These are phyloP conservation scores for Calephelis nemesis DNA, from an alignment of 1,140 invertebrate species.

Conservation along the genomic window DNA sequence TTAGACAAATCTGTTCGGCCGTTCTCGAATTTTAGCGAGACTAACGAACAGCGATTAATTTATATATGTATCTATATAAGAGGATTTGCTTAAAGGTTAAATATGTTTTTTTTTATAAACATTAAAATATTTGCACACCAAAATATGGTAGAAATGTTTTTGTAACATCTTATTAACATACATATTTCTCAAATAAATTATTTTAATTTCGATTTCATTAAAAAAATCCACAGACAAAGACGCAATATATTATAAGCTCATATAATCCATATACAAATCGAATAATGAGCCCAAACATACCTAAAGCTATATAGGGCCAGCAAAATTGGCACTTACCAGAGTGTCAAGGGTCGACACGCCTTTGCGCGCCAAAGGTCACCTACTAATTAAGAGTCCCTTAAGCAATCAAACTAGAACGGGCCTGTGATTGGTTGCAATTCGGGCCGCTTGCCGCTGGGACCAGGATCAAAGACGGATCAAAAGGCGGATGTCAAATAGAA, in stretches of 20 bases:
- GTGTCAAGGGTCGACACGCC: slow-evolving; percentile 53
- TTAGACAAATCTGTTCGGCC: no score
- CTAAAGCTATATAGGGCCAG: slow-evolving; percentile 12
- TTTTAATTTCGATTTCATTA: not conserved
- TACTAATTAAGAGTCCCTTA: slow-evolving; percentile 62
- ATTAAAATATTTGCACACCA: no score
- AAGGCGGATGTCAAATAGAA: slow-evolving; percentile 60
- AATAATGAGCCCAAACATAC: slow-evolving; percentile 4
- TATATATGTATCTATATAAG: no score
- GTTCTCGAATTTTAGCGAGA: no score
- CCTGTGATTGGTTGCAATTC: slow-evolving; percentile 59
- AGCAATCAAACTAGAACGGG: slow-evolving; percentile 51
- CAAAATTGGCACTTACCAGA: slow-evolving; percentile 36
- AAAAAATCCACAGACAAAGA: not conserved
- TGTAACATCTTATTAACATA: no score
- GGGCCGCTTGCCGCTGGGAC: slow-evolving; percentile 30
- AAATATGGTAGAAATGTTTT: no score
- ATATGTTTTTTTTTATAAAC: no score
- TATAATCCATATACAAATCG: not conserved
- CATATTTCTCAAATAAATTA: no score
- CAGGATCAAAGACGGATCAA: slow-evolving; percentile 41
- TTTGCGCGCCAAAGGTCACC: slow-evolving; percentile 51
- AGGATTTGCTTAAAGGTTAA: no score
- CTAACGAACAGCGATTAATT: no score
- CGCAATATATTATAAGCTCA: not conserved